Evolutionary conservation across 1,140 invertebrate genomes (phyloP).

Genomic region (Aphaenogaster floridana): DNA sequence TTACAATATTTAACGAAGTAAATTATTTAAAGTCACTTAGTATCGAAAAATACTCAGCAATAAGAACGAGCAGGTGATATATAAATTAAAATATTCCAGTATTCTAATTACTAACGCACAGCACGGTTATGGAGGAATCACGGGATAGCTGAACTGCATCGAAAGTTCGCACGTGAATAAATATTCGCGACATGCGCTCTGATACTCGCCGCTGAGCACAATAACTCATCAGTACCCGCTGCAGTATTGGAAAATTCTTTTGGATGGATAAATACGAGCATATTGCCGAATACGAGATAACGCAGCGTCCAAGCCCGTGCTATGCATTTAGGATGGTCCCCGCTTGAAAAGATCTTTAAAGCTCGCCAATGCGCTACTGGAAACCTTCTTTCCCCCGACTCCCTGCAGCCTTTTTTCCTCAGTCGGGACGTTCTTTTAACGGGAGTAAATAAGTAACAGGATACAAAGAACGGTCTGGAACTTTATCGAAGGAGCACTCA

Average conservation of each 20-base stretch:
- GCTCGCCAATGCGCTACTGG: constrained; percentile 28
- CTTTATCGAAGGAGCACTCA: constrained; percentile 63
- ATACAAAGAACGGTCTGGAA: constrained; percentile 59
- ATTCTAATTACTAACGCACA: constrained; percentile 28
- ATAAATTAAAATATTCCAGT: constrained; percentile 37
- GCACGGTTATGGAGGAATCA: neutral
- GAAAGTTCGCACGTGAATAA: constrained; percentile 48
- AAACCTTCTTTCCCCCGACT: constrained; percentile 42
- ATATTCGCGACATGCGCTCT: constrained; percentile 51
- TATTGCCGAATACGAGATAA: constrained; percentile 56
- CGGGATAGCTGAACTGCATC: constrained; percentile 12
- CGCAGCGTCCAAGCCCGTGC: constrained; percentile 18
- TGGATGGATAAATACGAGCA: constrained; percentile 37
- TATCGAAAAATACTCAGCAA: neutral
- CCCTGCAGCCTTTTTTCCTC: constrained; percentile 29
- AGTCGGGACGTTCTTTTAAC: constrained; percentile 67
- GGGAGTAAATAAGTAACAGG: constrained; percentile 72
- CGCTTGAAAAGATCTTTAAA: constrained; percentile 67
- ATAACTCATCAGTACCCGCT: constrained; percentile 52
- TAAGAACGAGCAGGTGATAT: neutral
- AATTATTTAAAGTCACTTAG: constrained; percentile 28
- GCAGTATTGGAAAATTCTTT: constrained; percentile 57
- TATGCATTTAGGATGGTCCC: constrained; percentile 55
- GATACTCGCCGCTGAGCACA: constrained; percentile 44
- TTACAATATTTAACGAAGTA: constrained; percentile 28